A percentile compares a stretch with the other conserved stretches of the same genome.
phyloP scores from a whole-genome alignment of 2,113 vertebrate genomes.

The Elanus axillaris region DNA sequence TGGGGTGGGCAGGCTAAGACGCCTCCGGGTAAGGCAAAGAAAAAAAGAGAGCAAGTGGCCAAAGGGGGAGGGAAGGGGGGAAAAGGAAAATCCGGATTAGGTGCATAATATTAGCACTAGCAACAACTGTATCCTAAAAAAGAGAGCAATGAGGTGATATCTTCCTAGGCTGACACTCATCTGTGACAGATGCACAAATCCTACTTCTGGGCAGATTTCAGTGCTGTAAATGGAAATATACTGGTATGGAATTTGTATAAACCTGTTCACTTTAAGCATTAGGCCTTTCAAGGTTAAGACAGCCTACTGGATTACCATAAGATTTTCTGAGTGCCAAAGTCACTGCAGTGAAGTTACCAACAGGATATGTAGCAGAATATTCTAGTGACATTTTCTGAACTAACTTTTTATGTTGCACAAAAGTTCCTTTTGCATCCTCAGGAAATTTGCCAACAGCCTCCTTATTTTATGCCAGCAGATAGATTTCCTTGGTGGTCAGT shows the following conservation, averaged over 20 bases:
- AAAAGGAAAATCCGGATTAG: neutral
- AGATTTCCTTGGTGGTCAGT: neutral
- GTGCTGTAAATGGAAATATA: neutral
- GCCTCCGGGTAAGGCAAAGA: slow-evolving; percentile 26
- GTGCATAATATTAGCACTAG: slow-evolving; percentile 5
- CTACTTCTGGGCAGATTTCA: slow-evolving; percentile 16
- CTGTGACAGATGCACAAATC: neutral
- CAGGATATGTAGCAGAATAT: neutral
- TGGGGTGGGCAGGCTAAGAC: slow-evolving; percentile 44
- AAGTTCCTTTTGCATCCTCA: neutral
- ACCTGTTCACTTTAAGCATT: neutral
- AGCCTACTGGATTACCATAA: neutral
- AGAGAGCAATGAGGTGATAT: neutral
- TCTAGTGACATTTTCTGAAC: neutral
- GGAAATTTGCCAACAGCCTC: neutral
- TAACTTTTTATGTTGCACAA: neutral
- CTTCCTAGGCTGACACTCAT: neutral
- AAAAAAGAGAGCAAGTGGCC: neutral
- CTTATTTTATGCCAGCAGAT: neutral
- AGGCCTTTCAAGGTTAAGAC: neutral
- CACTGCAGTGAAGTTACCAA: neutral
- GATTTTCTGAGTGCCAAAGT: neutral
- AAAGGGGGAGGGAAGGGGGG: slow-evolving; percentile 23
- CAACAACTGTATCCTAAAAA: slow-evolving; percentile 16
- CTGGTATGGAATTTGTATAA: neutral